Base-by-base conservation (phyloP, 1,140 invertebrate genomes). In the Portunus trituberculatus region DNA sequence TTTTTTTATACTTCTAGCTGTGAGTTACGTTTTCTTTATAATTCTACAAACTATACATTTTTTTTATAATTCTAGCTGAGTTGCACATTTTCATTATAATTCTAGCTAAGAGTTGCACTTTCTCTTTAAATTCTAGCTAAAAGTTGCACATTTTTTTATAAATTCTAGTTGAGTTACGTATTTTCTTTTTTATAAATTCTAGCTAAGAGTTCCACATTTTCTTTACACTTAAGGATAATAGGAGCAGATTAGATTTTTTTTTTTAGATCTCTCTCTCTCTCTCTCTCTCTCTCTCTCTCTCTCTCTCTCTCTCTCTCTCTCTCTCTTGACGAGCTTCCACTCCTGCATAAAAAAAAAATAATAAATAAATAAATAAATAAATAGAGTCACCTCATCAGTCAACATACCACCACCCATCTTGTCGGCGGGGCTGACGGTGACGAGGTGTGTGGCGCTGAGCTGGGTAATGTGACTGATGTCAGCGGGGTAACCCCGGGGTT, bases 401-500 rank as follows among this genome's bases (percentile, higher is more conserved):
- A 99, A 97, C 97, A 99, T 98, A 96, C 99, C 97, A 14, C 99
- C 99, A 97, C 98, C 99, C 95, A 99, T 98, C 96, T 98, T 98
- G 96, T 98, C 97, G 39, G 98, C 97, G 0, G 98, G 98, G 95
- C 98, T 97, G 8, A 99, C 97, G 8, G 96, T 96, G 96, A 98
- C 98, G 6, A 99, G 96, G 16, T 98, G 98, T 29, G 99, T 98
- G 96, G 98, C 99, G 95, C 98, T 98, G 28, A 99, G 96, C 28
- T 98, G 97, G 76, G 98, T 97, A 39, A 99, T 97, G 97, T 99
- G n/a, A n/a, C n/a, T n/a, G n/a, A n/a, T n/a, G n/a, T n/a, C n/a
- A n/a, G n/a, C n/a, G n/a, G n/a, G n/a, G n/a, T n/a, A n/a, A n/a
- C 99, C 96, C 99, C 98, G 4, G 99, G 99, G 96, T 98, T 97